phyloP scores from a whole-genome alignment of 2,888 invertebrate genomes.

The Zootermopsis nevadensis region DNA sequence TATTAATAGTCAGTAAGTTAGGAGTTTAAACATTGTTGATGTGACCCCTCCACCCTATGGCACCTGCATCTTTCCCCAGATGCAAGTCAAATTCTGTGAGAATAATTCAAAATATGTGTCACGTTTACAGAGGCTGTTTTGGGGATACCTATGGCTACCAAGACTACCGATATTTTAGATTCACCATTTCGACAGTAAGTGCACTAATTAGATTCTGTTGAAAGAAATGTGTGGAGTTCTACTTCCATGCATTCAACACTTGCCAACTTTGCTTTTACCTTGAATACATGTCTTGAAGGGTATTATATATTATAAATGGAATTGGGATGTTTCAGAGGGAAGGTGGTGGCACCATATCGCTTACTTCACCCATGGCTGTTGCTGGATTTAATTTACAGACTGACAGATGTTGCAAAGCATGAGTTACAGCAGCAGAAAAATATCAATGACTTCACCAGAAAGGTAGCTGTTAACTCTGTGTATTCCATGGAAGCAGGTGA shows the following conservation, averaged over 20 bases:
- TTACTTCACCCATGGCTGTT: slow-evolving; percentile 70
- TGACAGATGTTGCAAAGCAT: slow-evolving; percentile 65
- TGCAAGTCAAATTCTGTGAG: too few species aligned
- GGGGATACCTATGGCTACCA: slow-evolving; percentile 63
- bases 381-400: slow-evolving; percentile 67
- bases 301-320: too few species aligned
- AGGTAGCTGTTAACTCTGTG: slow-evolving; percentile 59
- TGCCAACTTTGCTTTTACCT: too few species aligned
- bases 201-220: neutral
- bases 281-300: too few species aligned
- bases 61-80: too few species aligned
- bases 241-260: neutral
- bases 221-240: neutral
- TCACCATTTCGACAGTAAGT: slow-evolving; percentile 70
- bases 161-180: slow-evolving; percentile 59
- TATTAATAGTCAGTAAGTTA: too few species aligned
- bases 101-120: neutral
- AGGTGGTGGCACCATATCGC: slow-evolving; percentile 66
- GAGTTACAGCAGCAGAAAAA: slow-evolving; percentile 67
- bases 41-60: too few species aligned
- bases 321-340: slow-evolving; percentile 63
- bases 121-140: slow-evolving; percentile 66
- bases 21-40: too few species aligned
- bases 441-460: slow-evolving; percentile 64
- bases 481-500: too few species aligned